Percentiles rank a stretch among this genome's conserved stretches.
phyloP scores from a whole-genome alignment of 2,888 invertebrate genomes.

The Alloplasta piceator region DNA sequence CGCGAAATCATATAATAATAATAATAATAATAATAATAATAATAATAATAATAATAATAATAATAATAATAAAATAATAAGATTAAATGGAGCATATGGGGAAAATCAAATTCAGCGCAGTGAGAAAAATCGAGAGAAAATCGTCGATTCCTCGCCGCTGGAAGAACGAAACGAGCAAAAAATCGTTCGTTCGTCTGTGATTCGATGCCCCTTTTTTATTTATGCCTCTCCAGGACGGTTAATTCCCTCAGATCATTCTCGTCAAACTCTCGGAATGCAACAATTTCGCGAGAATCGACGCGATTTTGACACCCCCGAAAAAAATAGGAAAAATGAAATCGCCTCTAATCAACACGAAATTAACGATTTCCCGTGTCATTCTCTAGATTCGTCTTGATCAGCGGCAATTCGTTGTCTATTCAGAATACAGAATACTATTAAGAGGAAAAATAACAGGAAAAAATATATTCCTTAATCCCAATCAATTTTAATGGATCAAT shows the following conservation, averaged over 20 bases:
- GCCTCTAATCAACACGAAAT: conserved; percentile 42
- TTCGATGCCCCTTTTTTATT: not conserved
- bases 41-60: no score
- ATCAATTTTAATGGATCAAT: no score
- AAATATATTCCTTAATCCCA: no score
- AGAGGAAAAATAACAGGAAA: no score
- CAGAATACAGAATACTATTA: no score
- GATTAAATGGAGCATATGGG: not conserved
- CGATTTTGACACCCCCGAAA: conserved; percentile 39
- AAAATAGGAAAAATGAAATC: not conserved
- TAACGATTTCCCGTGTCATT: not conserved
- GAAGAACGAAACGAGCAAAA: conserved; percentile 55
- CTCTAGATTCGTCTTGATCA: conserved; percentile 40
- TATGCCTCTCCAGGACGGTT: not conserved
- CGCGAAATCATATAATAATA: conserved; percentile 72
- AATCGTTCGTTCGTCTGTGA: conserved; percentile 22
- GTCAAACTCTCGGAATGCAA: conserved; percentile 40
- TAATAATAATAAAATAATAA: no score
- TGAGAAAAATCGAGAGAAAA: conserved; percentile 9
- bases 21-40: no score
- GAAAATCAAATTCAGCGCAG: not conserved
- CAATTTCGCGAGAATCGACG: conserved; percentile 48
- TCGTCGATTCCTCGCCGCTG: conserved; percentile 51
- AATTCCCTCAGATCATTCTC: conserved; percentile 5
- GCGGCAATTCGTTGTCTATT: not conserved